Conservation (phyloP, 2,113 vertebrate species). For the Brachyhypopomus occidentalis region DNA sequence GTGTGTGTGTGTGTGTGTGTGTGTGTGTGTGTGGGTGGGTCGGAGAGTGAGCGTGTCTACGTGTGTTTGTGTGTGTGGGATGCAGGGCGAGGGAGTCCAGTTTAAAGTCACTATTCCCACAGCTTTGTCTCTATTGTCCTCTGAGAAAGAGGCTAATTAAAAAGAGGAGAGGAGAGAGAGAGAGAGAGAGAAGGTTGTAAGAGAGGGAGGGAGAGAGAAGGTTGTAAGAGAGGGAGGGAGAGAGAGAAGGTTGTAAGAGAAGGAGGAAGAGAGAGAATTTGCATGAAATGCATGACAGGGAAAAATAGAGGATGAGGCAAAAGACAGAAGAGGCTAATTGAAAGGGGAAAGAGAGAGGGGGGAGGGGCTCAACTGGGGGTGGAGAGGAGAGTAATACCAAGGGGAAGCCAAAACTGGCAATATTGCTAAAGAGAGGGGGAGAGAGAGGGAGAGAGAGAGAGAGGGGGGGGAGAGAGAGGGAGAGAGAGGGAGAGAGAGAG, state of each 20-base stretch:
- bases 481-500: conserved; percentile 40
- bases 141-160: conserved; percentile 62
- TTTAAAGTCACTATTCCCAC: conserved; percentile 57
- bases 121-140: conserved; percentile 59
- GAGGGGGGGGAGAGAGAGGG: conserved; percentile 44
- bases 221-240: conserved; percentile 35
- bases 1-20: background rate
- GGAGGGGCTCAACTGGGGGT: conserved; percentile 42
- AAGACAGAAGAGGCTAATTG: conserved; percentile 67
- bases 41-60: background rate
- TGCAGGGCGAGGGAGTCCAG: conserved; percentile 11
- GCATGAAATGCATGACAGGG: background rate
- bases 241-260: conserved; percentile 38
- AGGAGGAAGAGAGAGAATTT: conserved; percentile 32
- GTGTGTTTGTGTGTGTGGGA: conserved; percentile 10
- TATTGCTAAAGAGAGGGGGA: conserved; percentile 67
- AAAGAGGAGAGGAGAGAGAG: conserved; percentile 54
- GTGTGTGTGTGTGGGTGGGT: background rate
- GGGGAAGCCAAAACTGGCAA: conserved; percentile 75
- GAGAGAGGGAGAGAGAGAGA: conserved; percentile 29
- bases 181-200: conserved; percentile 58
- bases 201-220: conserved; percentile 49
- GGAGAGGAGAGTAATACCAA: conserved; percentile 42
- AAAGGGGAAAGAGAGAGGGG: conserved; percentile 62
- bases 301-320: conserved; percentile 62